Percentiles rank a stretch among this genome's conserved stretches.
phyloP scores from a whole-genome alignment of 2,888 invertebrate species.

The Adineta ricciae region DNA sequence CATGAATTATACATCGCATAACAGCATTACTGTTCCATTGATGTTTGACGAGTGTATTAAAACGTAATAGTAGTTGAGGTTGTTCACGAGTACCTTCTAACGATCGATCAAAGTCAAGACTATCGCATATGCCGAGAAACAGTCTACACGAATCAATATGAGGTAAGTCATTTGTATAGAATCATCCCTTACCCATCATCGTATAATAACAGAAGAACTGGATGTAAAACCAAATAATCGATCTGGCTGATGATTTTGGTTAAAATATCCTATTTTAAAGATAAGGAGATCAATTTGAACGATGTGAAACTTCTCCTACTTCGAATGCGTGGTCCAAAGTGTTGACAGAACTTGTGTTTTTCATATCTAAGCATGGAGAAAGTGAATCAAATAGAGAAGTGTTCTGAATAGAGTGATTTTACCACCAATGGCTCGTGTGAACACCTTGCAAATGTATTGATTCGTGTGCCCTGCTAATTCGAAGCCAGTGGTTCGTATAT shows the following conservation, averaged over 20 bases:
- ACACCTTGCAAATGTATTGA: not conserved
- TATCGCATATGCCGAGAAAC: not conserved
- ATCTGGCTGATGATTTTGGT: not conserved
- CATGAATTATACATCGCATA: not conserved
- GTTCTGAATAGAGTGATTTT: not conserved
- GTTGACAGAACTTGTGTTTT: not conserved
- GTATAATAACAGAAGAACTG: not conserved
- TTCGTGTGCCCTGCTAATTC: not conserved
- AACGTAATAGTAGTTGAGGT: not conserved
- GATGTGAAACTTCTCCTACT: not conserved
- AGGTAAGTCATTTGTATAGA: not conserved
- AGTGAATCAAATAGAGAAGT: not conserved
- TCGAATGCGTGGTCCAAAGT: not conserved
- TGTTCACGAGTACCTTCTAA: not conserved
- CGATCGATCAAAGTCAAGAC: not conserved
- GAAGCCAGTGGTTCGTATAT: not conserved
- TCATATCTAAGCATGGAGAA: not conserved
- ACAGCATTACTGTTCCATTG: not conserved
- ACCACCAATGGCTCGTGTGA: not conserved
- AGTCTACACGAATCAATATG: not conserved
- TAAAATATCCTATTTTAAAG: not conserved
- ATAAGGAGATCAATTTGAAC: no score
- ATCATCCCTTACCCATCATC: not conserved
- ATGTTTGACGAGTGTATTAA: not conserved
- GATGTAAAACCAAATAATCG: not conserved